These are phyloP conservation scores for Tetragnatha montana DNA, from an alignment of 2,888 invertebrate species.

Conservation along the genomic window DNA sequence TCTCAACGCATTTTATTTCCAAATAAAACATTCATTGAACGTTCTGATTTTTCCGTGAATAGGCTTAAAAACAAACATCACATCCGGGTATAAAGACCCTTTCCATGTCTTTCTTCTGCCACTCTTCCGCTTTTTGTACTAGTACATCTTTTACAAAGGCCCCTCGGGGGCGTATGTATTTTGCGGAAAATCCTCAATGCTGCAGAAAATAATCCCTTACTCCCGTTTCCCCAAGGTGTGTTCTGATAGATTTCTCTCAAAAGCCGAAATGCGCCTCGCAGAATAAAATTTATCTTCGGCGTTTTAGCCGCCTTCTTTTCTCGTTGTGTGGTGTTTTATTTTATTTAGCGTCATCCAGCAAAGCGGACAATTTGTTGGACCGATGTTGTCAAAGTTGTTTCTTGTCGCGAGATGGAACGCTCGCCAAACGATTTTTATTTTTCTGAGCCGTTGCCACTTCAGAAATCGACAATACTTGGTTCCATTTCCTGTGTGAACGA, in stretches of 20 bases:
- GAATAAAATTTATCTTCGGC: slow-evolving; percentile 41
- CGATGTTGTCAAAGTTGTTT: slow-evolving; percentile 25
- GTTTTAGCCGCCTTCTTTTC: slow-evolving; percentile 35
- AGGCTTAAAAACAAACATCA: neutral
- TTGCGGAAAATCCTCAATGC: neutral
- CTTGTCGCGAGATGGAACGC: slow-evolving; percentile 2
- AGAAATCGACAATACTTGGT: neutral
- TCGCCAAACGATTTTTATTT: neutral
- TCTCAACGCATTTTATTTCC: neutral
- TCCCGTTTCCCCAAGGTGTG: slow-evolving; percentile 31
- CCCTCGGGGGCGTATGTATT: neutral
- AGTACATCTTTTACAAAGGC: neutral
- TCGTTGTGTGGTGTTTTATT: slow-evolving; percentile 18
- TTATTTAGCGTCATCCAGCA: slow-evolving; percentile 33
- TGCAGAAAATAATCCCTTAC: slow-evolving; percentile 31
- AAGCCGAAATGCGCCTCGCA: slow-evolving; percentile 15
- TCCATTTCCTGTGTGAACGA: neutral
- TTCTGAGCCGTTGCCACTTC: neutral
- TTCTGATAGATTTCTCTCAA: slow-evolving; percentile 42
- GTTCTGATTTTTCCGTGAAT: neutral
- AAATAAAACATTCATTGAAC: neutral
- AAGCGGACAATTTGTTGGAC: slow-evolving; percentile 33
- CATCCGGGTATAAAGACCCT: neutral
- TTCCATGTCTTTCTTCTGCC: neutral
- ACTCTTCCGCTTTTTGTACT: neutral